Evolutionary conservation across 2,113 vertebrate species (phyloP), one percentile per base, ranked within the genome.

Genomic region (Lontra canadensis): DNA sequence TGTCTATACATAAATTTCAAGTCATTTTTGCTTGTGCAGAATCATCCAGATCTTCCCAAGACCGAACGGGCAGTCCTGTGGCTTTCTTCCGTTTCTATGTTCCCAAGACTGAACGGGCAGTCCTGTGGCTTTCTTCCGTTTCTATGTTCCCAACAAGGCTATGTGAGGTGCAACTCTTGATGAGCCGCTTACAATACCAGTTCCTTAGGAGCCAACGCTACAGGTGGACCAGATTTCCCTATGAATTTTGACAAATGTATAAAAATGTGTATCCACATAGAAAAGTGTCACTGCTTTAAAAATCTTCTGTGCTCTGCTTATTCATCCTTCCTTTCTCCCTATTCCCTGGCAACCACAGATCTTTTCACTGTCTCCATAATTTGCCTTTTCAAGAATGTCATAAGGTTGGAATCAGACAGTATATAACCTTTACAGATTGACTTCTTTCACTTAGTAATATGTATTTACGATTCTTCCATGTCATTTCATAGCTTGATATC

Each of bases 111-210:
- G 88, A 84, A 49, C 4, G 21, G 47, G 74, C 92, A 95, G 78
- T 98, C 97, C 96, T 88, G 93, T 92, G 84, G 97, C 96, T 97
- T 96, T 95, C 95, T 97, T 98, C 95, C 96, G 97, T 95, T 96
- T 95, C 90, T 89, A 52, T 81, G 61, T 95, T 98, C 84, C 88
- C 94, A 85, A 89, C 96, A 97, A 97, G 94, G 90, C 90, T 96
- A 96, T 65, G 78, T 39, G 97, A 96, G 92, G 91, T 95, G 94
- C 88, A 93, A 97, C 96, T 96, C 94, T 44, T 36, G 94, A 97
- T 76, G 98, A 98, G 80, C 97, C 80, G 55, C 89, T 90, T 59
- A 95, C 82, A 97, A 92, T 94, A 98, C 96, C 97, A 96, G 81
- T 98, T 98, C 97, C 96, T 98, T 98, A 96, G 95, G 91, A 96